Evolutionary conservation across 2,797 vertebrate species (phyloP).

Genomic region (Gymnopithys bicolor): DNA sequence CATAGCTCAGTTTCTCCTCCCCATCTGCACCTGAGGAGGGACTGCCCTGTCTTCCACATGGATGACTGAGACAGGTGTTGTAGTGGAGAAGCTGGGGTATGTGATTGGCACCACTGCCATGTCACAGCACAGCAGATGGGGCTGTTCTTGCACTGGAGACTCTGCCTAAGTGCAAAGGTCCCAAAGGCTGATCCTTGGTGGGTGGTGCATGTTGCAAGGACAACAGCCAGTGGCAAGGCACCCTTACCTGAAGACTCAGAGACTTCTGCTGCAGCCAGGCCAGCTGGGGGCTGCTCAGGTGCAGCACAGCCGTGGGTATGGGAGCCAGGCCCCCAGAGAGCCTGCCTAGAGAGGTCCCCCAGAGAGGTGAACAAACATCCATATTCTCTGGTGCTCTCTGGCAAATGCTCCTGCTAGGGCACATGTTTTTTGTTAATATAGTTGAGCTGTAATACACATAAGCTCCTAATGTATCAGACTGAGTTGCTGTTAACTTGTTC

Average conservation of each 20-base stretch:
- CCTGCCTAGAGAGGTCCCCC: fast-evolving
- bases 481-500: slow-evolving; percentile 11
- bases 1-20: background rate
- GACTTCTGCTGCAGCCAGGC: background rate
- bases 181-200: fast-evolving
- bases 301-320: background rate
- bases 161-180: background rate
- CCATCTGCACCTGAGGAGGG: background rate
- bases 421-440: slow-evolving; percentile 15
- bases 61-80: background rate
- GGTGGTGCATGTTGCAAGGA: background rate
- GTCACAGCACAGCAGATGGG: background rate
- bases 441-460: background rate
- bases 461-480: background rate
- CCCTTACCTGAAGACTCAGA: background rate
- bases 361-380: background rate
- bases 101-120: background rate
- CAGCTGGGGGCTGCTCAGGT: background rate
- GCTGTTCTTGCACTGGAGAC: fast-evolving
- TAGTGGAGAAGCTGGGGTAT: background rate
- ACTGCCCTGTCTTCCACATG: background rate
- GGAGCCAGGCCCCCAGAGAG: background rate
- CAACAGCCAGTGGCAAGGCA: background rate
- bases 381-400: background rate
- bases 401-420: background rate